A percentile compares a stretch with the other conserved stretches of the same genome.
Conservation (phyloP, 2,797 vertebrate species). For the Margarornis squamiger region DNA sequence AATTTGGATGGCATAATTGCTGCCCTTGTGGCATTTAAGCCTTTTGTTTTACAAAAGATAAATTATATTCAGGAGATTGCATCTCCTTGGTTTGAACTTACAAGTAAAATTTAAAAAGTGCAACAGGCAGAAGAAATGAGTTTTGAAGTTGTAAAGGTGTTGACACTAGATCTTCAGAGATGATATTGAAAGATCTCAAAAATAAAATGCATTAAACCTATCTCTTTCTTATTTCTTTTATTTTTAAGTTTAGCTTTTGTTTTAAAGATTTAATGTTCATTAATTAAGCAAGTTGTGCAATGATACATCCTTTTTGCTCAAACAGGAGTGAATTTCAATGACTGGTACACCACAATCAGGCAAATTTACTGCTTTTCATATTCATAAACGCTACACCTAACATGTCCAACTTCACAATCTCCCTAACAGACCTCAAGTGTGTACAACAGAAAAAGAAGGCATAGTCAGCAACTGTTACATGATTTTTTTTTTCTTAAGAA, state of each 20-base stretch:
- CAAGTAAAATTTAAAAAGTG: slow-evolving; percentile 18
- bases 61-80: background rate
- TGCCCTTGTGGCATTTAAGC: slow-evolving; percentile 13
- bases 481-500: background rate
- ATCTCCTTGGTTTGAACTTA: slow-evolving; percentile 35
- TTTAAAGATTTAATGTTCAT: slow-evolving; percentile 21
- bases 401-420: slow-evolving; percentile 35
- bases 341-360: slow-evolving; percentile 37
- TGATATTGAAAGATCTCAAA: slow-evolving; percentile 26
- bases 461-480: slow-evolving; percentile 52
- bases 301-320: slow-evolving; percentile 37
- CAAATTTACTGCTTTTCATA: slow-evolving; percentile 60
- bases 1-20: background rate
- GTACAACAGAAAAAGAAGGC: slow-evolving; percentile 25
- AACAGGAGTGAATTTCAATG: slow-evolving; percentile 56
- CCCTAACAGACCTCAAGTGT: slow-evolving; percentile 41
- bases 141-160: slow-evolving; percentile 16
- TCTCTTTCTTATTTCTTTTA: background rate
- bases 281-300: slow-evolving; percentile 43
- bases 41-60: slow-evolving; percentile 37
- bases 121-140: background rate
- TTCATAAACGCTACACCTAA: slow-evolving; percentile 56
- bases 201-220: slow-evolving; percentile 20
- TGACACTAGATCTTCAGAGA: slow-evolving; percentile 30
- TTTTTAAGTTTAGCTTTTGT: background rate